Percentiles rank a stretch among this genome's conserved stretches.
Conservation (phyloP, 2,888 invertebrate genomes). For the Didymodactylos carnosus region DNA sequence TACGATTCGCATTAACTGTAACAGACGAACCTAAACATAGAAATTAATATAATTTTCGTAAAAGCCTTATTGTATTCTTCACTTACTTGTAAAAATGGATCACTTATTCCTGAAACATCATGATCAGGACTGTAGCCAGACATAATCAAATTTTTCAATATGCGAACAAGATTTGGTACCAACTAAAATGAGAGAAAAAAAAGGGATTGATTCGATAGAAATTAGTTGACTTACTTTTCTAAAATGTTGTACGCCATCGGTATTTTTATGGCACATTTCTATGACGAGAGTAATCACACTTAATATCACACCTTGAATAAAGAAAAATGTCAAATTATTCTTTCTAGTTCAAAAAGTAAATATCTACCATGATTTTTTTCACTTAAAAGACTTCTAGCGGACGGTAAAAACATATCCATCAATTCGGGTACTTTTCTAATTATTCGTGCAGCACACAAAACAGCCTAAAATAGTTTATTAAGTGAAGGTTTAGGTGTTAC, state of each 20-base stretch:
- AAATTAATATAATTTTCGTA: neutral
- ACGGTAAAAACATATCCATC: conserved; percentile 97
- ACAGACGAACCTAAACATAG: neutral
- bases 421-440: conserved; percentile 87
- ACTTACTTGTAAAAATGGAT: conserved; percentile 84
- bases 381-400: conserved; percentile 75
- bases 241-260: neutral
- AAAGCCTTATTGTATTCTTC: too few species aligned
- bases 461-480: conserved; percentile 88
- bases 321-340: neutral
- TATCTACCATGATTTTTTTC: conserved; percentile 92
- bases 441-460: conserved; percentile 70
- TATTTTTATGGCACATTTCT: neutral
- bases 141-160: conserved; percentile 87
- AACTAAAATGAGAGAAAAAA: conserved; percentile 45
- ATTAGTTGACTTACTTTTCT: neutral
- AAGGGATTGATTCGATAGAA: neutral
- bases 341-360: neutral
- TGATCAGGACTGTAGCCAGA: conserved; percentile 99
- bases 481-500: too few species aligned
- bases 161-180: conserved; percentile 90
- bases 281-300: neutral
- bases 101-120: conserved; percentile 95
- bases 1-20: conserved; percentile 73
- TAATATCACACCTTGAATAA: neutral